These are phyloP conservation scores for Catocala sponsa DNA, from an alignment of 2,888 invertebrate genomes.

Conservation along the genomic window DNA sequence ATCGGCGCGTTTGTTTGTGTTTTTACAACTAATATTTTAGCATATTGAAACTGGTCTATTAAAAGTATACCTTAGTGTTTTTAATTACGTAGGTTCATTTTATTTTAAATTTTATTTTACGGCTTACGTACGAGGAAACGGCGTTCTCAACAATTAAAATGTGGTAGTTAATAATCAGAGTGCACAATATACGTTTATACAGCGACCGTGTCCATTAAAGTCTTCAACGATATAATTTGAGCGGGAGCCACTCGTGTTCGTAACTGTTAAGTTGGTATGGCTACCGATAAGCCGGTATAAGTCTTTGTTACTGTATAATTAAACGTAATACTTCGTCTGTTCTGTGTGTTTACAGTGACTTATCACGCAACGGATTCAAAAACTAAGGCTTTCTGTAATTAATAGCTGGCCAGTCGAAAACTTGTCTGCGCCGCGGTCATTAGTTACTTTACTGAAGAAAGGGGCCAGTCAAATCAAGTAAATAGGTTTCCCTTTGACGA, in stretches of 20 bases:
- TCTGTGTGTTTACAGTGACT: constrained; percentile 72
- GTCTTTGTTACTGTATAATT: constrained; percentile 75
- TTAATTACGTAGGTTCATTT: neutral
- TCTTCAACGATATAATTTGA: constrained; percentile 62
- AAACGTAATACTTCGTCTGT: constrained; percentile 76
- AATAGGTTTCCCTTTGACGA: constrained; percentile 15
- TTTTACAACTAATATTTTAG: neutral
- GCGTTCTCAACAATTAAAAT: constrained; percentile 38
- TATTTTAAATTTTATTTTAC: constrained; percentile 8
- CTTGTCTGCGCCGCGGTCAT: constrained; percentile 38
- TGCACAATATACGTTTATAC: constrained; percentile 51
- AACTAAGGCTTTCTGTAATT: constrained; percentile 44
- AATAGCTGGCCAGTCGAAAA: constrained; percentile 37
- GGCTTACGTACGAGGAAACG: constrained; percentile 9
- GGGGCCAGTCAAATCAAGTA: constrained; percentile 20
- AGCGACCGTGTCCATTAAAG: constrained; percentile 52
- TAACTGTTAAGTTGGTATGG: constrained; percentile 54
- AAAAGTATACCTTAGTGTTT: neutral
- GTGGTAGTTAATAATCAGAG: constrained; percentile 51
- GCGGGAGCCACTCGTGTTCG: constrained; percentile 51
- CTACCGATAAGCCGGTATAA: constrained; percentile 67
- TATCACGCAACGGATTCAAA: constrained; percentile 71
- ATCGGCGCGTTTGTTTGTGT: neutral
- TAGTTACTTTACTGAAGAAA: constrained; percentile 25
- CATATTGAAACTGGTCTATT: constrained; percentile 1